Evolutionary conservation across 2,113 vertebrate species (phyloP), one percentile per base, ranked within the genome.

Genomic region (Apaloderma vittatum): DNA sequence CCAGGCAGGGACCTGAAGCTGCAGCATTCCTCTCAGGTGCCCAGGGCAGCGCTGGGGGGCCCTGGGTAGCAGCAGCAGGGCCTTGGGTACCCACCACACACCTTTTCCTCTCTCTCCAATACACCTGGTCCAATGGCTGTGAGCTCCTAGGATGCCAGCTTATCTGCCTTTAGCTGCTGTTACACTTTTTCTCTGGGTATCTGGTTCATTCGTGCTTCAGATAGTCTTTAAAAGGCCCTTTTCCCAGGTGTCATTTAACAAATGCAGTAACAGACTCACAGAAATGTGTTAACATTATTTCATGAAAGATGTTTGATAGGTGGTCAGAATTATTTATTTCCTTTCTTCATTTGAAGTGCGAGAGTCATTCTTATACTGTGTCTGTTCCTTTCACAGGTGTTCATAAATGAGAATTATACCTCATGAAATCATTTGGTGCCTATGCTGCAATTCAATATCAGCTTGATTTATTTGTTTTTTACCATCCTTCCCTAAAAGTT

Each of bases 381-480:
- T 93, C 62, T 91, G 1, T 95, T 94, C 81, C 49, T 97, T 95
- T 97, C 72, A 37, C 36, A 63, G 62, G 15, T 65, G 14, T 97
- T 97, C 79, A 58, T 54, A 94, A 96, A 96, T 94, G 74, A 89
- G 85, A 95, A 73, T 93, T 97, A 76, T 72, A 83, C 68, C 52
- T 94, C 85, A 91, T 98, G 86, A 93, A 97, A 95, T 96, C 72
- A 80, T 70, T 74, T 90, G 51, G 46, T 93, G 61, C 97, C 77
- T 83, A 58, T 95, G 87, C 88, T 97, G 89, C 73, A 92, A 51
- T 77, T 95, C 73, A 43, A 3, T 93, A 77, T 95, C 90, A 55
- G 4, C 71, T 97, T 95, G 96, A 96, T 96, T 96, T 97, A 95
- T 97, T 94, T 97, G 71, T 81, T 97, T 76, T 90, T 94, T 86